Evolutionary conservation across 2,888 invertebrate species (phyloP).

Genomic region (Chalcosyrphus nemorum): DNA sequence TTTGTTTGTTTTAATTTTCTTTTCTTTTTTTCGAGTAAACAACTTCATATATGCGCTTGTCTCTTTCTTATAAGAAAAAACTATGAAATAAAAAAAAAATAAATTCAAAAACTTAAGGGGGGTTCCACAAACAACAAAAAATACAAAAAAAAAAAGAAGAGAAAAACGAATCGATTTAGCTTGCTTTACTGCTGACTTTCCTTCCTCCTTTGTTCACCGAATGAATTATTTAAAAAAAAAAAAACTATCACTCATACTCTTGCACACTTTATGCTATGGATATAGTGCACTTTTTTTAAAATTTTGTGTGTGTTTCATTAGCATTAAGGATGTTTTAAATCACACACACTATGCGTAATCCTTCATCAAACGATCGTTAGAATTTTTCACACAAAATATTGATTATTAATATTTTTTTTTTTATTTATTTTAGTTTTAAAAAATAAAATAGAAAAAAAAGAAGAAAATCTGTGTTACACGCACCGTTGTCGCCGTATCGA

Average conservation of each 20-base stretch:
- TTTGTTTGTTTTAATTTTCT: constrained; percentile 1
- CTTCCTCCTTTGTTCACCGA: constrained; percentile 37
- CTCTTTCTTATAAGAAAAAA: neutral
- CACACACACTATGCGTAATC: constrained; percentile 14
- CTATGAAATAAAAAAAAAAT: constrained; percentile 16
- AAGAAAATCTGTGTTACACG: constrained; percentile 11
- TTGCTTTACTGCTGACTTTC: constrained; percentile 43
- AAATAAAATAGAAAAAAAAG: neutral
- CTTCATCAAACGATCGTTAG: constrained; percentile 10
- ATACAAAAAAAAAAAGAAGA: constrained; percentile 20
- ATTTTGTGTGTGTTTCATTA: neutral
- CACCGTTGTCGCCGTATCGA: constrained; percentile 37
- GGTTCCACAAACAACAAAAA: constrained; percentile 14
- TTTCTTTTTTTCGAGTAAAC: constrained; percentile 27
- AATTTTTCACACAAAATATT: constrained; percentile 2
- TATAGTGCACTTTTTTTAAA: neutral
- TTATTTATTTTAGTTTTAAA: neutral
- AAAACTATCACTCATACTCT: constrained; percentile 49
- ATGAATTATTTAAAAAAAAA: constrained; percentile 67
- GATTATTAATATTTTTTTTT: neutral
- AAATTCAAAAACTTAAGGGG: constrained; percentile 8
- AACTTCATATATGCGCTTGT: constrained; percentile 22
- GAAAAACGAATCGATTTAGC: constrained; percentile 60
- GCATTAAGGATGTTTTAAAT: neutral
- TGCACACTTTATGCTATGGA: neutral